Evolutionary conservation across 2,888 invertebrate genomes (phyloP), one percentile per base, ranked within the genome.

Genomic region (Invenusta paracnida): DNA sequence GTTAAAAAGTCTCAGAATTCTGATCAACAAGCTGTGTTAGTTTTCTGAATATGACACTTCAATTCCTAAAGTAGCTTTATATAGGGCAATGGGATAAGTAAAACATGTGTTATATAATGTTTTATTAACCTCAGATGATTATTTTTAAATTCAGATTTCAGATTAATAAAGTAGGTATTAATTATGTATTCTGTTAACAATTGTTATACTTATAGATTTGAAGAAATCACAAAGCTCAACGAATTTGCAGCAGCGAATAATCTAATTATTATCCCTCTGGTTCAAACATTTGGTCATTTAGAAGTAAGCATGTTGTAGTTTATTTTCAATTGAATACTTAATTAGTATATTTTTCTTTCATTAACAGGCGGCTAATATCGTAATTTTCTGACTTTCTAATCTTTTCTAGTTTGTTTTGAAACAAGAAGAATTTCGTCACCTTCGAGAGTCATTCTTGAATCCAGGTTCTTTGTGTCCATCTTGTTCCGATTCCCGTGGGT

Each of bases 391-490:
- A 17, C 83, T 81, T 48, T 87, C 86, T 67, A 67, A n/a, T 79
- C 88, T 90, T 23, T 88, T 82, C 27, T 23, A 92, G 90, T 95
- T 94, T 92, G 93, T 94, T 0, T 92, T 96, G 82, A 96, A 96
- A 89, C 92, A 94, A 29, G 91, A 93, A 30, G 92, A 94, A 85
- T 95, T 94, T 89, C 92, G 93, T 86, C 93, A 94, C 85, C 92
- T 95, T 84, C 92, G 95, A 88, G 95, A 96, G 91, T 92, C 93
- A 0, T 90, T 91, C 0, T 90, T 91, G 28, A 94, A 93, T 89
- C 92, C 92, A 92, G 92, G 92, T 89, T 94, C 94, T 0, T 92
- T 95, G 23, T 95, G 95, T 88, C 95, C 95, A 1, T 84, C 84
- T 67, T 84, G 67, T 23, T 28, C 28, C 2, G 84, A 84, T 67